These are phyloP conservation scores for Hemibagrus wyckioides DNA, from an alignment of 2,113 vertebrate genomes.

Conservation along the genomic window DNA sequence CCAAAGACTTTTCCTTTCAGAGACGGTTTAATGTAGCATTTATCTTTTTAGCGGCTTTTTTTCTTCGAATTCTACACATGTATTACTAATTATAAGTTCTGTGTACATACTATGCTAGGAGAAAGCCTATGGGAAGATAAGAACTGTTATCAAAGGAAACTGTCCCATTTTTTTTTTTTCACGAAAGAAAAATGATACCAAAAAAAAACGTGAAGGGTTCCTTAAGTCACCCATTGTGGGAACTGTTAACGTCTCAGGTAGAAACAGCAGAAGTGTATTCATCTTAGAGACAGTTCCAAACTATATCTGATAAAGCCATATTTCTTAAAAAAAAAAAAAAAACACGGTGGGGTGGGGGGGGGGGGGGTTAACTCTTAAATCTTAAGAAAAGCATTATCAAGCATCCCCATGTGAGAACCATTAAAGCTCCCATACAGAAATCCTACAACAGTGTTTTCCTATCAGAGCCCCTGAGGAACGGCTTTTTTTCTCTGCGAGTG, in stretches of 20 bases:
- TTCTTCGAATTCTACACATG: neutral
- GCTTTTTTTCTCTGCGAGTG: neutral
- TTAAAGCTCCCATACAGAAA: neutral
- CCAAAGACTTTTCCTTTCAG: neutral
- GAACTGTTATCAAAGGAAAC: neutral
- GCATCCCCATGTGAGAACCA: neutral
- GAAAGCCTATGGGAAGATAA: neutral
- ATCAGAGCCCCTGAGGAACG: neutral
- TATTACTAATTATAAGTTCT: neutral
- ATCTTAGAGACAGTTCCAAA: neutral
- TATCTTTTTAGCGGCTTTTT: neutral
- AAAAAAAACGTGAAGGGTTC: neutral
- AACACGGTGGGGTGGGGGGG: too few relatives aligned
- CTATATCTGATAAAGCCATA: neutral
- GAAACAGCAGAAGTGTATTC: neutral
- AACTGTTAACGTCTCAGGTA: neutral
- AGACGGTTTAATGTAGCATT: neutral
- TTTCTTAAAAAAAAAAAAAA: neutral
- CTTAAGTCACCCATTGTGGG: neutral
- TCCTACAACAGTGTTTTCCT: neutral
- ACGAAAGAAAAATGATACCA: neutral
- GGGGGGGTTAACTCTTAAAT: neutral
- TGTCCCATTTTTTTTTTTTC: neutral
- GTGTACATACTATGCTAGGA: neutral
- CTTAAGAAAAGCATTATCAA: neutral